Percentiles rank a stretch among this genome's conserved stretches.
These are phyloP conservation scores for Danionella dracula DNA, from an alignment of 2,797 vertebrate species.

Conservation along the genomic window DNA sequence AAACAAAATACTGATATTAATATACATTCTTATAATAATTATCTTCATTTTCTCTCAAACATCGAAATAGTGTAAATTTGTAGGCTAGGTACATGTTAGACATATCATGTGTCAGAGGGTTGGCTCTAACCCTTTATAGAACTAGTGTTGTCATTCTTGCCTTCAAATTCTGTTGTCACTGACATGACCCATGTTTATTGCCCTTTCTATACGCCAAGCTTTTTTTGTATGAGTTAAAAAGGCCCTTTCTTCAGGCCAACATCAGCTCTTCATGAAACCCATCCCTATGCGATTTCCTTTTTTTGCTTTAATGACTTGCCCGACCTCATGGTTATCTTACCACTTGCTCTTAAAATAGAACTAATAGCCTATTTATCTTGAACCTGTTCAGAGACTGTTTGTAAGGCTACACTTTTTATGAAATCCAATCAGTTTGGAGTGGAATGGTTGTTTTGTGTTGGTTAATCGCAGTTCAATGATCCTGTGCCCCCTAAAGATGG, in stretches of 20 bases:
- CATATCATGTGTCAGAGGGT: too few relatives aligned
- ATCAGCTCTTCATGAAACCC: neutral
- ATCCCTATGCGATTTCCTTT: conserved; percentile 15
- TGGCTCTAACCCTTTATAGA: too few relatives aligned
- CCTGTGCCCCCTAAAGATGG: conserved; percentile 23
- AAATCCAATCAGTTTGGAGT: conserved; percentile 46
- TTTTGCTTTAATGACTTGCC: conserved; percentile 2
- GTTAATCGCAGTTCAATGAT: conserved; percentile 34
- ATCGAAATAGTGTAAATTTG: too few relatives aligned
- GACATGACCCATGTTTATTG: neutral
- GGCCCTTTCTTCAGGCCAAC: neutral
- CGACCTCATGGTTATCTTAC: conserved; percentile 18
- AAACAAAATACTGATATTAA: too few relatives aligned
- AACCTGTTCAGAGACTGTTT: conserved; percentile 1
- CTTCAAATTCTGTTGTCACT: too few relatives aligned
- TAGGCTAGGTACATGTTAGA: too few relatives aligned
- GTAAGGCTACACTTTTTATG: conserved; percentile 21
- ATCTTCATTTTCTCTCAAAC: too few relatives aligned
- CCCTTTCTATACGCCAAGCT: neutral
- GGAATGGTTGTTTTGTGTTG: conserved; percentile 25
- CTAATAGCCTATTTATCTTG: conserved; percentile 21
- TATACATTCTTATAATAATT: too few relatives aligned
- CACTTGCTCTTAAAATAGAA: conserved; percentile 22
- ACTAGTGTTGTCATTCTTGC: too few relatives aligned
- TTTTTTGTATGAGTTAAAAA: neutral